Percentiles rank a stretch among this genome's conserved stretches.
Conservation (phyloP, 2,113 vertebrate species). For the Planiliza haematocheilus region DNA sequence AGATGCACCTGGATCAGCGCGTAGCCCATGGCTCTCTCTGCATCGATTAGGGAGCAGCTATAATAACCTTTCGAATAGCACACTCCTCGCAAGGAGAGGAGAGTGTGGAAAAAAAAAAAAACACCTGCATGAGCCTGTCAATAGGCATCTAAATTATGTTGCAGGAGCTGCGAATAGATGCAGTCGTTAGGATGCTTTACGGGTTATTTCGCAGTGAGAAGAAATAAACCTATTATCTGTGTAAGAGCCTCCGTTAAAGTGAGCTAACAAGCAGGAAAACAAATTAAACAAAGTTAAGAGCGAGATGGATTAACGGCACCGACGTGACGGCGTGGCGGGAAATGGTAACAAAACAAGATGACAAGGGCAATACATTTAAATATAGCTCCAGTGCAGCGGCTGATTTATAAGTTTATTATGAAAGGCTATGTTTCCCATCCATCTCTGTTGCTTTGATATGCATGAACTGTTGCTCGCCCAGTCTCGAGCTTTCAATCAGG, state of each 20-base stretch:
- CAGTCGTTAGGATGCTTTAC: background rate
- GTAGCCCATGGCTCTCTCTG: constrained; percentile 26
- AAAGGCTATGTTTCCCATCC: constrained; percentile 57
- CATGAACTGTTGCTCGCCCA: constrained; percentile 54
- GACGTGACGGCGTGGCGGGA: constrained; percentile 13
- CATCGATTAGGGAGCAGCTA: constrained; percentile 59
- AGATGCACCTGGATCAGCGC: constrained; percentile 50
- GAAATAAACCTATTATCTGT: background rate
- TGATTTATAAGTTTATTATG: constrained; percentile 71
- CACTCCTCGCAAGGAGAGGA: constrained; percentile 32
- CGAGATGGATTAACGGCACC: constrained; percentile 26
- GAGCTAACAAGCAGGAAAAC: constrained; percentile 4
- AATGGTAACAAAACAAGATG: constrained; percentile 45
- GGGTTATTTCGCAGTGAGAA: background rate
- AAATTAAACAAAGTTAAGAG: background rate
- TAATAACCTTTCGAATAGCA: constrained; percentile 57
- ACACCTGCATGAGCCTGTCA: constrained; percentile 31
- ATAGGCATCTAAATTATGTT: constrained; percentile 42
- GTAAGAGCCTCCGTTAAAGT: background rate
- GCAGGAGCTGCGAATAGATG: constrained; percentile 11
- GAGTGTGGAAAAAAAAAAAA: constrained; percentile 21
- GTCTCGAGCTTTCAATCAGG: constrained; percentile 49
- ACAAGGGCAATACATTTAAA: constrained; percentile 33
- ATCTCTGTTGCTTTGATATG: constrained; percentile 55
- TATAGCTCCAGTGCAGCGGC: constrained; percentile 4